Conservation (phyloP, 1,140 invertebrate genomes). For the Leptoteleia sp. region DNA sequence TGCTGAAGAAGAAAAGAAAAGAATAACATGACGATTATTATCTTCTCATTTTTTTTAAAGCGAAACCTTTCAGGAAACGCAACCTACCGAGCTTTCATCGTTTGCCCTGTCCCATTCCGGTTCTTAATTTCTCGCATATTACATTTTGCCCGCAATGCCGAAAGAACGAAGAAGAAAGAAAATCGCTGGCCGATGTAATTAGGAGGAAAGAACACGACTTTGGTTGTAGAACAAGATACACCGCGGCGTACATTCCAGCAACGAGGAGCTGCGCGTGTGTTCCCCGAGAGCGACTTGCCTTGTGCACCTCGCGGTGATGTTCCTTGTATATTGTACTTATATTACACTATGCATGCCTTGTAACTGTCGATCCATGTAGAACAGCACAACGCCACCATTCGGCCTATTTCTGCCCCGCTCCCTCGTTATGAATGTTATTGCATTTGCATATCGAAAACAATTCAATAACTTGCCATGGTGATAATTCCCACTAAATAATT, state of each 20-base stretch:
- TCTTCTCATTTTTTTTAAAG: no score
- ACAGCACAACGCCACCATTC: constrained; percentile 59
- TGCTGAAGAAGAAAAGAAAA: no score
- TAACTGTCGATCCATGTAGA: constrained; percentile 54
- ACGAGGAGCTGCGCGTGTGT: constrained; percentile 38
- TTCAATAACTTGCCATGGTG: constrained; percentile 68
- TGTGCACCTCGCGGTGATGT: constrained; percentile 34
- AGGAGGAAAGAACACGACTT: constrained; percentile 54
- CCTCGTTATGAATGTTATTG: constrained; percentile 72
- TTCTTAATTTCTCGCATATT: constrained; percentile 19
- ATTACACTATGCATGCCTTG: constrained; percentile 51
- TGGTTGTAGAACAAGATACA: constrained; percentile 58
- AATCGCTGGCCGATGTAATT: constrained; percentile 59
- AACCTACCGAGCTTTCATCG: no score
- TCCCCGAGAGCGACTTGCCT: constrained; percentile 20
- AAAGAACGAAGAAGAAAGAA: constrained; percentile 54
- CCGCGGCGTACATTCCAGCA: constrained; percentile 20
- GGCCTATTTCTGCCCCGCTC: constrained; percentile 70
- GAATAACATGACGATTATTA: no score
- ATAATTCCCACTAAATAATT: constrained; percentile 41
- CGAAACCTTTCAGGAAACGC: no score
- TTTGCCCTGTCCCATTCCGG: constrained; percentile 10
- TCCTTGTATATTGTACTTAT: constrained; percentile 51
- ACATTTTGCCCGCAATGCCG: constrained; percentile 25
- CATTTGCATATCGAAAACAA: constrained; percentile 73